Base-by-base conservation (phyloP, 2,797 vertebrate species). In the Gymnodraco acuticeps region DNA sequence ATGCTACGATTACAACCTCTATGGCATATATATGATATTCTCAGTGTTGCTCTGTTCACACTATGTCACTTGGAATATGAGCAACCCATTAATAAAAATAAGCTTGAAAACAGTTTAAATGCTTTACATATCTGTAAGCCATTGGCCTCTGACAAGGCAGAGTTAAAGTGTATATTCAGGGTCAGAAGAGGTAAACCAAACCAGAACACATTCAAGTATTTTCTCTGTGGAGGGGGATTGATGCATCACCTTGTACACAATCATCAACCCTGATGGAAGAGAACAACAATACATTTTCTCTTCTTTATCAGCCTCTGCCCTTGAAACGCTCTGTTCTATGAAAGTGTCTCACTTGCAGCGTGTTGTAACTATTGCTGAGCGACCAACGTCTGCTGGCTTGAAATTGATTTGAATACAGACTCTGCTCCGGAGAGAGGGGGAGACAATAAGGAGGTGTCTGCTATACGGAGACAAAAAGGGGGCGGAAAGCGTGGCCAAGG, bases 391-490 rank as follows among this genome's bases (percentile, higher is more conserved):
- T 70, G 85, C 81, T 48, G 81, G 87, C 87, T 75, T 75, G 64
- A 88, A 89, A 93, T 87, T 83, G 86, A 90, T 92, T 88, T 86
- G 82, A 88, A 90, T 83, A 85, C 80, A 86, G 82, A 59, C 70
- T 65, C 56, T 0, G 71, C 53, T 61, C 74, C 63, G 27, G 59
- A 71, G 51, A 48, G 56, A n/a, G 56, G 43, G 48, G 20, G 51
- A 65, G 75, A 62, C 73, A 80, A 89, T 75, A 60, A 84, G 81
- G 77, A 80, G 79, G 77, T 84, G 52, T 80, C 68, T 71, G 72
- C 84, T 83, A 62, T 47, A 80, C 5, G 31, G 56, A 82, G 66
- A 84, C 55, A 70, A 75, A 87, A 82, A 59, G 59, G 82, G 33
- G 79, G 70, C 10, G 52, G 64, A 80, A 80, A 83, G 81, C 70